Conservation (phyloP, 1,140 invertebrate genomes). For the Diachasmimorpha longicaudata region DNA sequence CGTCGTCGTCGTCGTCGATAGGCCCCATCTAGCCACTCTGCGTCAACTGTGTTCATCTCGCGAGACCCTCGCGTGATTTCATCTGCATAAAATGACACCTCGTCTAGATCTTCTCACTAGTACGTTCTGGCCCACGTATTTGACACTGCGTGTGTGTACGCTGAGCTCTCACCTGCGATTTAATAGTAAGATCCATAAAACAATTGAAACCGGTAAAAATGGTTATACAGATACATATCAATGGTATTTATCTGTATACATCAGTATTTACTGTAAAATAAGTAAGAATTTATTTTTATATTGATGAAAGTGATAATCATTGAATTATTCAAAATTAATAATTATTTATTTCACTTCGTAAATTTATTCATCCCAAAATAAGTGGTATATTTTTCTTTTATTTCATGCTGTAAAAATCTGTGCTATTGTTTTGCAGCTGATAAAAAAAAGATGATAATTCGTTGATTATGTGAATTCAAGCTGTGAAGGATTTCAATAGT, state of each 20-base stretch:
- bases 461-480: background rate
- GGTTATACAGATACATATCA: background rate
- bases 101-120: slow-evolving; percentile 45
- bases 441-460: background rate
- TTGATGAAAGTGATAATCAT: background rate
- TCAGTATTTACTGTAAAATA: background rate
- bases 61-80: slow-evolving; percentile 53
- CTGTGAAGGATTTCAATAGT: background rate
- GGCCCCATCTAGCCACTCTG: slow-evolving; percentile 26
- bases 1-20: slow-evolving; percentile 21
- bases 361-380: too few species aligned
- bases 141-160: slow-evolving; percentile 10
- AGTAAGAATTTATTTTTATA: background rate
- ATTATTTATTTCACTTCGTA: too few species aligned
- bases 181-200: slow-evolving; percentile 34
- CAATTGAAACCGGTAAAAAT: slow-evolving; percentile 3
- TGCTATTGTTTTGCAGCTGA: background rate
- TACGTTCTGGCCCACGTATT: slow-evolving; percentile 37
- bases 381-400: background rate
- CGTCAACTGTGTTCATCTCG: slow-evolving; percentile 37
- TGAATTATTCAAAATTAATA: too few species aligned
- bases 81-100: slow-evolving; percentile 51
- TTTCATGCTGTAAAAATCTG: background rate
- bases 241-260: background rate
- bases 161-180: slow-evolving; percentile 38